These are phyloP conservation scores for Nyctibius grandis DNA, from an alignment of 2,797 vertebrate genomes.

Conservation along the genomic window DNA sequence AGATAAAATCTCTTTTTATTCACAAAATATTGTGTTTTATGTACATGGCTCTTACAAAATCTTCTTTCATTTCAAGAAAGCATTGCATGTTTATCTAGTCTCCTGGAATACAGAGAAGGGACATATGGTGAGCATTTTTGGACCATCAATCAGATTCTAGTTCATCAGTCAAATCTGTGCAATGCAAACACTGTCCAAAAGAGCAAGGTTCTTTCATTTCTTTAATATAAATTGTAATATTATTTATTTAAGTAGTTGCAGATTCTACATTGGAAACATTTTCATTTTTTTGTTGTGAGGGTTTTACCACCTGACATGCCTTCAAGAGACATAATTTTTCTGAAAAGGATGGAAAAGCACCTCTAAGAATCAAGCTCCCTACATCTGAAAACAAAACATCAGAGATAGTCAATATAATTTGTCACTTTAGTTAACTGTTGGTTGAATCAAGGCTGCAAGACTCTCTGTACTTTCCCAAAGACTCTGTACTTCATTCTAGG, in stretches of 20 bases:
- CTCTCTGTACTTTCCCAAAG: not conserved
- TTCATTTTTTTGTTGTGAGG: not conserved
- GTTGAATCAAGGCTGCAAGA: not conserved
- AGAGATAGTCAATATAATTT: not conserved
- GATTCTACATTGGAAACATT: not conserved
- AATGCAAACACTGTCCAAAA: slow-evolving; percentile 11
- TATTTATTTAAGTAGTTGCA: slow-evolving; percentile 12
- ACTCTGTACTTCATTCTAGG: not conserved
- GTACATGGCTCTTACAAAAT: not conserved
- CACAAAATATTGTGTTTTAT: not conserved
- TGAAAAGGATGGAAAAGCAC: not conserved
- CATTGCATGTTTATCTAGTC: slow-evolving; percentile 33
- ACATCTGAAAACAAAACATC: not conserved
- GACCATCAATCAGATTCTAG: slow-evolving; percentile 25
- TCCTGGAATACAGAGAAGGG: slow-evolving; percentile 4
- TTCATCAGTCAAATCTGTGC: slow-evolving; percentile 6
- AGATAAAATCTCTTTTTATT: slow-evolving; percentile 14
- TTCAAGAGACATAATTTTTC: not conserved
- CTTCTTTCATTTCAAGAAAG: not conserved
- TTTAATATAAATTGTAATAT: not conserved
- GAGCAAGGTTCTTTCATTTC: not conserved
- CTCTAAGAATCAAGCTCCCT: not conserved
- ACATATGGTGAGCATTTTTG: slow-evolving; percentile 32
- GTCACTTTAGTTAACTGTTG: not conserved
- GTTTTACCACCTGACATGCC: not conserved